A percentile compares a stretch with the other conserved stretches of the same genome.
These are phyloP conservation scores for Sandelia bainsii DNA, from an alignment of 2,797 vertebrate genomes.

Conservation along the genomic window DNA sequence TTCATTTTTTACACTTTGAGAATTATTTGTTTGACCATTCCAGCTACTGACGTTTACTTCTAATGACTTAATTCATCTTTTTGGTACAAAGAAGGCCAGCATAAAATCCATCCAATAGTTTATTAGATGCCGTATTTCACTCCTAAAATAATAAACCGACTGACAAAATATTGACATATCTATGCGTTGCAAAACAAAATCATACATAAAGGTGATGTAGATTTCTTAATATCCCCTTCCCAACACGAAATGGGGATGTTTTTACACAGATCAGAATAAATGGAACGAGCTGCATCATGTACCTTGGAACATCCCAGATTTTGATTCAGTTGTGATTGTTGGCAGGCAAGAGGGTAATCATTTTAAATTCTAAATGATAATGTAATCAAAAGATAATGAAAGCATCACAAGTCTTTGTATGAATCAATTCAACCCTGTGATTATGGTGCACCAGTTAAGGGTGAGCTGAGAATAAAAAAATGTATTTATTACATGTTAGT, in stretches of 20 bases:
- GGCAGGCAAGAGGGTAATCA: slow-evolving; percentile 33
- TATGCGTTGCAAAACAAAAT: neutral
- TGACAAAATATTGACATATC: neutral
- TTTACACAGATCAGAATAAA: slow-evolving; percentile 3
- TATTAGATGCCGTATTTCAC: neutral
- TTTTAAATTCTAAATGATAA: slow-evolving; percentile 71
- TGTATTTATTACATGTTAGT: slow-evolving; percentile 5
- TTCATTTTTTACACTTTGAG: no score
- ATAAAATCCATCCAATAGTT: no score
- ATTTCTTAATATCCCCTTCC: neutral
- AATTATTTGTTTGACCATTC: neutral
- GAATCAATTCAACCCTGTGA: slow-evolving; percentile 42
- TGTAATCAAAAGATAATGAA: slow-evolving; percentile 75
- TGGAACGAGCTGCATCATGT: slow-evolving; percentile 4
- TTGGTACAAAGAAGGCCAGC: neutral
- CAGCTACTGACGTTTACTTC: no score
- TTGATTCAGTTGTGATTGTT: slow-evolving; percentile 5
- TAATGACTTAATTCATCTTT: neutral
- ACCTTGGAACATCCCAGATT: slow-evolving; percentile 17
- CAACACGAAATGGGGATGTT: no score
- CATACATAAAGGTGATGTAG: neutral
- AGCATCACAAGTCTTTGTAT: slow-evolving; percentile 50
- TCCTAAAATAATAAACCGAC: neutral
- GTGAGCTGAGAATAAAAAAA: slow-evolving; percentile 15
- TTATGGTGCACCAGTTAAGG: slow-evolving; percentile 37